Evolutionary conservation across 1,140 invertebrate genomes (phyloP).

Genomic region (Melipona quadrifasciata): DNA sequence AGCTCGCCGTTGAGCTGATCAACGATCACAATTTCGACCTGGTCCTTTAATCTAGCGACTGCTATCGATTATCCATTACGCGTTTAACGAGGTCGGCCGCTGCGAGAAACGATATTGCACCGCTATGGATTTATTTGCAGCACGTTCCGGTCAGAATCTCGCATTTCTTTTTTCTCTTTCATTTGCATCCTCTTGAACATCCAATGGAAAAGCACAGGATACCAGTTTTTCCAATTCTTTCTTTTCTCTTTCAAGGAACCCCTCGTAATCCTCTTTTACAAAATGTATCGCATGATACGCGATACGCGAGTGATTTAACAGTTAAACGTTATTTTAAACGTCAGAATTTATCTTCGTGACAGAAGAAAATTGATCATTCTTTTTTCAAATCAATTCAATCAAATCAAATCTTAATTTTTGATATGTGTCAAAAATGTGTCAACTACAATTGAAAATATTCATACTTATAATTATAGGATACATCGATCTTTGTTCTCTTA

Average conservation of each 20-base stretch:
- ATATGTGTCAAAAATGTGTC: too few relatives aligned
- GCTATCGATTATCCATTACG: conserved; percentile 54
- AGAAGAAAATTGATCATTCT: neutral
- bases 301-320: neutral
- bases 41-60: conserved; percentile 31
- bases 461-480: too few relatives aligned
- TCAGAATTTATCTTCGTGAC: neutral
- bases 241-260: neutral
- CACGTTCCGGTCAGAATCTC: neutral
- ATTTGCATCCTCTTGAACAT: neutral
- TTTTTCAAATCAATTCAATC: too few relatives aligned
- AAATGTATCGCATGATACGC: neutral
- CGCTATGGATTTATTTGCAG: conserved; percentile 48
- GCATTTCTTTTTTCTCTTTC: neutral
- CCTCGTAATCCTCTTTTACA: neutral
- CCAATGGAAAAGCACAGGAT: neutral
- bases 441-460: too few relatives aligned
- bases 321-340: neutral
- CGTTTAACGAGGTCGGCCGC: conserved; percentile 48
- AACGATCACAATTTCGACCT: conserved; percentile 48
- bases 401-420: too few relatives aligned
- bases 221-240: too few relatives aligned
- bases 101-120: conserved; percentile 58
- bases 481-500: neutral
- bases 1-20: conserved; percentile 36